These are phyloP conservation scores for Acipenser oxyrinchus DNA, from an alignment of 2,797 vertebrate species.

Conservation along the genomic window DNA sequence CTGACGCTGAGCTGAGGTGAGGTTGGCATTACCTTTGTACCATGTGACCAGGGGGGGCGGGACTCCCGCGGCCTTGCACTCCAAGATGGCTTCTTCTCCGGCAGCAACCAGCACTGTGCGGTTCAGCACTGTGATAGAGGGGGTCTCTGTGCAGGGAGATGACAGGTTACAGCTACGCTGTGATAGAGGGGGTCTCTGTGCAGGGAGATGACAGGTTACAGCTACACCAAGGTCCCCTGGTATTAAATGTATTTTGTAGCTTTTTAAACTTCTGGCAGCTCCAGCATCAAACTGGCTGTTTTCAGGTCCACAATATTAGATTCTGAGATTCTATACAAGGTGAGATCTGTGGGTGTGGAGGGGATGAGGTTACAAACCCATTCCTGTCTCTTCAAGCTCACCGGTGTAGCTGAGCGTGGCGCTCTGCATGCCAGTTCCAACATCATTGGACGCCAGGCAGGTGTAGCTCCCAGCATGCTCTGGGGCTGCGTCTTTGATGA, in stretches of 20 bases:
- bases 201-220: no score
- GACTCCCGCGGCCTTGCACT: conserved; percentile 59
- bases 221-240: not conserved
- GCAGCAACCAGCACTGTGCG: conserved; percentile 50
- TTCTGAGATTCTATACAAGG: no score
- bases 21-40: conserved; percentile 70
- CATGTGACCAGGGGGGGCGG: conserved; percentile 70
- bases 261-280: no score
- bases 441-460: conserved; percentile 66
- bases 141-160: conserved; percentile 45
- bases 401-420: conserved; percentile 67
- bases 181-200: conserved; percentile 58
- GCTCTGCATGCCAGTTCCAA: conserved; percentile 62
- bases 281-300: no score
- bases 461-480: conserved; percentile 86
- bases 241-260: not conserved
- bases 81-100: conserved; percentile 69
- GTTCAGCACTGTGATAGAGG: conserved; percentile 49
- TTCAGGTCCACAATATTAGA: no score
- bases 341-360: no score
- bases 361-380: no score
- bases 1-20: no score
- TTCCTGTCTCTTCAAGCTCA: conserved; percentile 29
- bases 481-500: conserved; percentile 60
- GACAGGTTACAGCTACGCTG: no score